Base-by-base conservation (phyloP, 2,113 vertebrate genomes). In the Podiceps cristatus region DNA sequence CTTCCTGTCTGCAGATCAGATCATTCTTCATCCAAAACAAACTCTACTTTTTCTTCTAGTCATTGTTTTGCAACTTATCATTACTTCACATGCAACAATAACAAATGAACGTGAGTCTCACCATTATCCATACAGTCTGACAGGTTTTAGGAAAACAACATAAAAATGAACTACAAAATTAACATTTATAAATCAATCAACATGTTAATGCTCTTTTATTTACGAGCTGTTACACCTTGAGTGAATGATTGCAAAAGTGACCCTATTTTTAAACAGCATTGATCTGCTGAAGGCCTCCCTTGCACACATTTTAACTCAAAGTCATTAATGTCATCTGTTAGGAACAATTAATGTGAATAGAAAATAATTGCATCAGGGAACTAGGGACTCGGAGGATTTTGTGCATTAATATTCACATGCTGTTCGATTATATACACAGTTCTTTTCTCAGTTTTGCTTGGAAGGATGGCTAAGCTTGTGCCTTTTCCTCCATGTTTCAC, bases 321-420 rank as follows among this genome's bases (percentile, higher is more conserved):
- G 98, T 99, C 98, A 99, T 99, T 99, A 99, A 98, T 98, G 98
- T 99, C 99, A 99, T 99, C 98, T 98, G 98, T 98, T 98, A 97
- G 98, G 98, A 98, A 99, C 98, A 98, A 99, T 98, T 98, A 98
- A 98, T 98, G 97, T 98, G 99, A 99, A 99, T 98, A 96, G 96
- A 98, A 99, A 99, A 99, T 99, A 99, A 99, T 99, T 99, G 98
- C 99, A 98, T 99, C 59, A 60, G 99, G 99, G 99, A 99, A 92
- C 97, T 94, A 95, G 99, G 98, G 99, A 99, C 96, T 98, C 93
- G 63, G 96, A 98, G 95, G 98, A 98, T 98, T 98, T 98, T 92
- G 75, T 66, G 90, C 98, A 99, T 98, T 98, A 99, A 98, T 98
- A 98, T 98, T 99, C 98, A 98, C 94, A 89, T 78, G 95, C 97